These are phyloP conservation scores for Ovis aries DNA, from an alignment of 2,113 vertebrate genomes.

Conservation along the genomic window ARS-UI_Ramb_v3.0 NC_056064.1:28975001-28975500, in stretches of 20 bases:
- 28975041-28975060: neutral
- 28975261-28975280: neutral
- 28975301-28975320: neutral
- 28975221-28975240: fast-evolving
- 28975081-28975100: neutral
- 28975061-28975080: neutral
- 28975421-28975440: neutral
- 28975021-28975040: neutral
- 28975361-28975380: neutral
- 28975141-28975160: too few species aligned
- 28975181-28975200: fast-evolving
- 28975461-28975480: neutral
- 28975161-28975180: fast-evolving
- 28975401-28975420: neutral
- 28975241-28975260: neutral
- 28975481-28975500: neutral
- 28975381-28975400: neutral
- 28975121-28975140: neutral
- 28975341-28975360: neutral
- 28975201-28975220: neutral
- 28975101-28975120: neutral
- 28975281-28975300: neutral
- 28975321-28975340: fast-evolving
- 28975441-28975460: neutral
- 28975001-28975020: neutral